Conservation (phyloP, 2,113 vertebrate species). For the Butastur rufipennis region DNA sequence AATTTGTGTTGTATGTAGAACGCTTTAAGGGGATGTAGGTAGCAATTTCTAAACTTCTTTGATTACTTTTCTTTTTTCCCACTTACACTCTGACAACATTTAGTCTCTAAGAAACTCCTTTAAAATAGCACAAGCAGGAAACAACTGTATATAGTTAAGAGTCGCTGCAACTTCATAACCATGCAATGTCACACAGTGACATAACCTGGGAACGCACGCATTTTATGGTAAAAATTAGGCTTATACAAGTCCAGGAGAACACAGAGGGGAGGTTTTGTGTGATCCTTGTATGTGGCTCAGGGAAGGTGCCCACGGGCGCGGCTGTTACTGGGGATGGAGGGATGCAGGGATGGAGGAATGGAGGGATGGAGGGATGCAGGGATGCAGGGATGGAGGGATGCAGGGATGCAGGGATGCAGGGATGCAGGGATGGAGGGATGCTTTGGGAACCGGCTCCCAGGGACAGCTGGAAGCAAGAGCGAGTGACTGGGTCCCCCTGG, state of each 20-base stretch:
- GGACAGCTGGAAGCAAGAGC: not conserved
- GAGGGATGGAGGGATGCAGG: not conserved
- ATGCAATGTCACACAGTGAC: fast-evolving
- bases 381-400: not conserved
- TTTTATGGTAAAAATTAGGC: not conserved
- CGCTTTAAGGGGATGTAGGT: not conserved
- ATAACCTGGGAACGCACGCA: not conserved
- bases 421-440: not conserved
- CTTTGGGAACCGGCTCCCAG: fast-evolving
- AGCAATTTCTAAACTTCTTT: not conserved
- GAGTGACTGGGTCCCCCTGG: not conserved
- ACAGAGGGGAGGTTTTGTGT: not conserved
- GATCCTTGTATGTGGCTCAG: not conserved
- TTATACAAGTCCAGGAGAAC: not conserved
- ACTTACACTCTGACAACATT: not conserved
- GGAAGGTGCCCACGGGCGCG: too few species aligned
- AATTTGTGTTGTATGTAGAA: not conserved
- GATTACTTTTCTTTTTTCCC: not conserved
- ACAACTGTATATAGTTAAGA: not conserved
- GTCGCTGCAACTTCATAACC: not conserved
- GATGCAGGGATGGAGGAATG: not conserved
- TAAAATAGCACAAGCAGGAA: not conserved
- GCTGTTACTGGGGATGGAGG: not conserved
- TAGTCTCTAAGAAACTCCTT: not conserved
- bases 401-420: not conserved